phyloP scores from a whole-genome alignment of 2,888 invertebrate genomes.

The Craniophora ligustri region DNA sequence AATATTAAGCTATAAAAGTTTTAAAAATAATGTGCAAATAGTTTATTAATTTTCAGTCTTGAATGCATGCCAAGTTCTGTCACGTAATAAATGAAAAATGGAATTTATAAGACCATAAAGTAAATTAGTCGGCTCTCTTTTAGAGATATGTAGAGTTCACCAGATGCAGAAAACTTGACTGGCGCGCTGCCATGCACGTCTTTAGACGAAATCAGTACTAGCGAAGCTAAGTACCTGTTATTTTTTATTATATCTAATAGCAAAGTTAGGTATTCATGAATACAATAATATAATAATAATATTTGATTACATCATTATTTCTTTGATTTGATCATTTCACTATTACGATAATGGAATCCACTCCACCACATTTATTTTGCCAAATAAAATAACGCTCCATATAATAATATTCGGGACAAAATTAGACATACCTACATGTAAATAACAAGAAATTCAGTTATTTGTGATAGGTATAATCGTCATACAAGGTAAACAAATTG shows the following conservation, averaged over 20 bases:
- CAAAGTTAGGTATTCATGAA: constrained; percentile 12
- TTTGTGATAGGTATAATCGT: too few species aligned
- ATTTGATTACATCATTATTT: constrained; percentile 4
- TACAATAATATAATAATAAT: constrained; percentile 5
- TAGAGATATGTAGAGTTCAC: neutral
- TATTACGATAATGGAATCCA: neutral
- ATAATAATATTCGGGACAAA: too few species aligned
- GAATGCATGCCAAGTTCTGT: constrained; percentile 1
- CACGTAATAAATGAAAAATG: constrained; percentile 1
- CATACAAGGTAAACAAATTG: too few species aligned
- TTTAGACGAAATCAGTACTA: constrained; percentile 1
- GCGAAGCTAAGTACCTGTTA: neutral
- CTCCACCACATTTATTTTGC: too few species aligned
- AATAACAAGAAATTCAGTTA: too few species aligned
- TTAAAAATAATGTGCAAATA: neutral
- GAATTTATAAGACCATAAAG: neutral
- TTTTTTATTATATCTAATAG: constrained; percentile 19
- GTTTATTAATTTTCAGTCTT: neutral
- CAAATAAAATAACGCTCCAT: too few species aligned
- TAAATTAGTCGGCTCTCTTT: neutral
- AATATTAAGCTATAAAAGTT: too few species aligned
- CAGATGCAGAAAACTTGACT: constrained; percentile 11
- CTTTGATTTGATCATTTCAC: constrained; percentile 14
- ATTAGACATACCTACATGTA: too few species aligned
- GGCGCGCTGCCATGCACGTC: neutral